Percentiles rank a stretch among this genome's conserved stretches.
Evolutionary conservation across 2,888 invertebrate species (phyloP).

Genomic region (Agrotis clavis): DNA sequence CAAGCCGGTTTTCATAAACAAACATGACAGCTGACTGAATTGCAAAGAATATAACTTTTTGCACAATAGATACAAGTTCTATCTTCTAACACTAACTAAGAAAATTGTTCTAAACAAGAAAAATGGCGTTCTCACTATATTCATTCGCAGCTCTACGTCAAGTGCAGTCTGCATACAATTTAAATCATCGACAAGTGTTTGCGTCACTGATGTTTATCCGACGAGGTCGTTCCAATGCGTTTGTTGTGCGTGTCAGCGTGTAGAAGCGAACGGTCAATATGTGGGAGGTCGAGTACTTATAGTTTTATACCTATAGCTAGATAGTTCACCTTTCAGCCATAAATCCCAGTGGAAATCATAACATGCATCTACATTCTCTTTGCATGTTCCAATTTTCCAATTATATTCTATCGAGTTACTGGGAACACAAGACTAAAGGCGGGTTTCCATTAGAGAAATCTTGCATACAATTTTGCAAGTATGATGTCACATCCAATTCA

Average conservation of each 20-base stretch:
- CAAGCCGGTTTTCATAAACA: conserved; percentile 30
- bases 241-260: conserved; percentile 62
- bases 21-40: conserved; percentile 20
- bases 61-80: conserved; percentile 51
- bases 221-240: conserved; percentile 66
- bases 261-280: conserved; percentile 46
- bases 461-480: no score
- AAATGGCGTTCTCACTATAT: conserved; percentile 52
- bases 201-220: conserved; percentile 71
- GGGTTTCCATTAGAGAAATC: no score
- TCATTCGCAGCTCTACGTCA: conserved; percentile 49
- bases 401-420: background rate
- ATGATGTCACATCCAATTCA: no score
- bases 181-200: conserved; percentile 67
- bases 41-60: conserved; percentile 34
- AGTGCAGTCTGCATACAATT: conserved; percentile 68
- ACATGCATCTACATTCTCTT: conserved; percentile 31
- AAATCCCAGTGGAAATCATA: conserved; percentile 43
- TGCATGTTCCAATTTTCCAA: conserved; percentile 12
- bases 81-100: conserved; percentile 61
- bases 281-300: conserved; percentile 47
- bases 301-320: conserved; percentile 23
- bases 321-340: conserved; percentile 30
- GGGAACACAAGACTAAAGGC: background rate
- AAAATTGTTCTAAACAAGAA: conserved; percentile 54